Evolutionary conservation across 2,113 vertebrate species (phyloP), one percentile per base, ranked within the genome.

Genomic region (Mesocricetus auratus): DNA sequence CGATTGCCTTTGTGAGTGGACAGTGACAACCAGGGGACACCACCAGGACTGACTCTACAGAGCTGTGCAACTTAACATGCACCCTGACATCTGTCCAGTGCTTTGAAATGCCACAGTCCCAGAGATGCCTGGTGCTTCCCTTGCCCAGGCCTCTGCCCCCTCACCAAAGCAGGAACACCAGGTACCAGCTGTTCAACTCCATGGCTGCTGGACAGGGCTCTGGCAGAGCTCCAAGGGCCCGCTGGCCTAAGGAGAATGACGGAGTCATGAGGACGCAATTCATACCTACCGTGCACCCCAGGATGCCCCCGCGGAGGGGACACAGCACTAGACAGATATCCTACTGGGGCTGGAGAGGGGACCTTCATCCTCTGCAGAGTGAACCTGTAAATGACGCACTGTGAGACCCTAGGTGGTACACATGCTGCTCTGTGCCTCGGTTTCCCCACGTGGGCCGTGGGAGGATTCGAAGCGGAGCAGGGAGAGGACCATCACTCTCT

Each of bases 361-460:
- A 50, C 15, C 93, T 15, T 2, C 21, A 16, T 47, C n/a, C 66
- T 21, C 19, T 60, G 2, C 21, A 45, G 13, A 45, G 47, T 17
- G 19, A 58, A 8, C 45, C 64, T 33, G 5, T 31, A 31, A 58
- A 29, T 78, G 29, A 8, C 0, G 1, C 83, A 89, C 95, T 86
- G 95, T 91, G 74, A 96, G 83, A 53, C 68, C 89, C 77, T 10
- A 50, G 50, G 60, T 0, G 2, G 82, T 17, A 22, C 29, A 31
- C 10, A 13, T 0, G 56, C 47, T 0, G 2, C 75, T 16, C n/a
- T 31, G 64, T 89, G 89, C 93, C 95, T 97, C 88, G 1, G 88
- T 87, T 15, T 96, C 86, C 88, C 81, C 86, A 71, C 0, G 16
- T 96, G 92, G 92, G 94, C 81, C 22, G 0, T 75, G 90, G 94